Evolutionary conservation across 2,113 vertebrate species (phyloP), one percentile per base, ranked within the genome.

Genomic region (Entosphenus tridentatus): DNA sequence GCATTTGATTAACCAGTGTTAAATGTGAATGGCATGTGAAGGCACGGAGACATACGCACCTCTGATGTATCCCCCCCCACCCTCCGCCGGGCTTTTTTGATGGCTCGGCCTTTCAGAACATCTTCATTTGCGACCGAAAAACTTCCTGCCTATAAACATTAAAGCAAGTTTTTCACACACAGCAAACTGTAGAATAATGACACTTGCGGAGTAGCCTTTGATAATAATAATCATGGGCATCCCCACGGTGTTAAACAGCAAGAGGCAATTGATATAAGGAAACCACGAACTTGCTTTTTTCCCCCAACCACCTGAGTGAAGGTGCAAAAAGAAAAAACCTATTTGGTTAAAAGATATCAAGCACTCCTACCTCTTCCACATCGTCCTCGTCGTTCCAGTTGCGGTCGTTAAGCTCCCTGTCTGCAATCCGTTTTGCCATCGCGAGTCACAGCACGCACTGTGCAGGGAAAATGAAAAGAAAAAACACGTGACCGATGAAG

Each of bases 351-450:
- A 3, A 39, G 56, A n/a, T 18, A 57, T 8, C 9, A 13, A 57
- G 12, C 10, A 56, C 62, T 56, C 11, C 73, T 74, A 89, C 93
- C 85, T 97, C 93, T 73, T 98, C 93, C 11, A 82, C 84, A 75
- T 93, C 90, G 54, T 98, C 93, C 74, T 96, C 89, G 76, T 96
- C 87, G 76, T 98, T 92, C 93, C 93, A 98, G 74, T 98, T 98
- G 75, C 86, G 80, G 73, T 97, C 93, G 2, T 87, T 97, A 72
- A 98, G 73, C 71, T 98, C 93, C 73, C 96, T 98, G 68, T 96
- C 92, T 9, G 93, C 92, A 67, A 86, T 86, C 78, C 93, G 83
- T 75, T 98, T 97, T 56, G 92, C 89, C 92, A 95, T 96, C 76
- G 68, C 78, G 39, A 39, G 39, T 39, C 39, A 39, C 39, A 39